These are phyloP conservation scores for Alectoris magna DNA, from an alignment of 2,797 vertebrate species.

Conservation along the genomic window DNA sequence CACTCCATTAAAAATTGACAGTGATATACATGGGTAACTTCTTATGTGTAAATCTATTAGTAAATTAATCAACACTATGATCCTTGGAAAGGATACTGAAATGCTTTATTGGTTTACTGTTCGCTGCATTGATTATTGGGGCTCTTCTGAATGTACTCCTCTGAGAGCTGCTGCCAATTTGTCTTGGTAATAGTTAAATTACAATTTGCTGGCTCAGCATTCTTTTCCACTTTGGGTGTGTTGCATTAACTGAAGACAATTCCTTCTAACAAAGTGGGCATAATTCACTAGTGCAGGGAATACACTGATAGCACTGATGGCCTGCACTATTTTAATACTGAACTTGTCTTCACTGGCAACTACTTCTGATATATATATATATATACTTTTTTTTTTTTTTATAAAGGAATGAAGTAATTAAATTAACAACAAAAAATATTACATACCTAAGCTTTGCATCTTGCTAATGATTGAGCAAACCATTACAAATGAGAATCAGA, in stretches of 20 bases:
- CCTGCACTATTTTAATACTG: constrained; percentile 54
- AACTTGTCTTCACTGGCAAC: constrained; percentile 54
- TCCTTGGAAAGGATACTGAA: not conserved
- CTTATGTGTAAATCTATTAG: constrained; percentile 29
- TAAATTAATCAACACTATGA: not conserved
- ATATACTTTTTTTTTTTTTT: constrained; percentile 37
- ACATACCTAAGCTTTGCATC: constrained; percentile 18
- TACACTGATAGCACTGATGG: constrained; percentile 22
- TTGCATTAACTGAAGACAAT: constrained; percentile 35
- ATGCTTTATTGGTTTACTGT: constrained; percentile 34
- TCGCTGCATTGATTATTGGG: constrained; percentile 12
- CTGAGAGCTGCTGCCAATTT: not conserved
- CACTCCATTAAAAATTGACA: constrained; percentile 11
- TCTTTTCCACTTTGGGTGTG: not conserved
- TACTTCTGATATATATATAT: not conserved
- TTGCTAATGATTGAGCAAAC: constrained; percentile 30
- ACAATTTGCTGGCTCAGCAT: constrained; percentile 27
- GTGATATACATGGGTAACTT: not conserved
- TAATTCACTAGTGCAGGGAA: constrained; percentile 37
- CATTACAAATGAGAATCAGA: constrained; percentile 2
- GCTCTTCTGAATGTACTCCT: not conserved
- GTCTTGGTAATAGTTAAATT: not conserved
- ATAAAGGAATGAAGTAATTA: constrained; percentile 9
- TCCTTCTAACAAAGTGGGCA: constrained; percentile 5
- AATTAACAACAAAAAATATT: constrained; percentile 1